Conservation (phyloP, 2,797 vertebrate species). For the Mus spretus region DNA sequence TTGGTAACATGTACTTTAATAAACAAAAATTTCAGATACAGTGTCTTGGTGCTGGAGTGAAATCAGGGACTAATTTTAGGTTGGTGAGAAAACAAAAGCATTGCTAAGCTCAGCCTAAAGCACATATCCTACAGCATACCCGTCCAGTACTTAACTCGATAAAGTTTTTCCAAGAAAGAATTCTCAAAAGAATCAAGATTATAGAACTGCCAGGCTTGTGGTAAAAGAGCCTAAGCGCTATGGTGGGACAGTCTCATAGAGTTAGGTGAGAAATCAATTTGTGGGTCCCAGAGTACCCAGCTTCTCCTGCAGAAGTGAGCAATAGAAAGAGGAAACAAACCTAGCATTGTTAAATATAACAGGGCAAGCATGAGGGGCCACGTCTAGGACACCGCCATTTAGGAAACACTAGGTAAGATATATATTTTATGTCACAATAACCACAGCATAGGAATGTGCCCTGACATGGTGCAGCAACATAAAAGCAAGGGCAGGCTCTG, state of each 20-base stretch:
- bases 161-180: not conserved
- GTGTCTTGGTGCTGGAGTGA: not conserved
- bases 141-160: not conserved
- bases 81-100: not conserved
- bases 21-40: not conserved
- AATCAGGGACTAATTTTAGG: slow-evolving; percentile 17
- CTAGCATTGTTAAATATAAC: accelerated
- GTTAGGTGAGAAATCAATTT: not conserved
- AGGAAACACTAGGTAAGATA: not conserved
- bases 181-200: slow-evolving; percentile 21
- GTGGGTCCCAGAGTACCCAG: not conserved
- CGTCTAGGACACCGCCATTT: no score
- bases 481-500: not conserved
- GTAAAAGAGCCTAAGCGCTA: not conserved
- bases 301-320: not conserved
- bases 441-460: no score
- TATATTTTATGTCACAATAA: accelerated
- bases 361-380: not conserved
- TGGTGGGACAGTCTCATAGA: not conserved
- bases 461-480: not conserved
- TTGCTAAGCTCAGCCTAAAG: not conserved
- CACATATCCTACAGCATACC: not conserved
- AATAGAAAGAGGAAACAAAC: not conserved
- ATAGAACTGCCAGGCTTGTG: not conserved
- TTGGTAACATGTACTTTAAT: not conserved